A percentile compares a stretch with the other conserved stretches of the same genome.
Evolutionary conservation across 2,888 invertebrate genomes (phyloP).

Genomic region (Andricus quercusramuli): DNA sequence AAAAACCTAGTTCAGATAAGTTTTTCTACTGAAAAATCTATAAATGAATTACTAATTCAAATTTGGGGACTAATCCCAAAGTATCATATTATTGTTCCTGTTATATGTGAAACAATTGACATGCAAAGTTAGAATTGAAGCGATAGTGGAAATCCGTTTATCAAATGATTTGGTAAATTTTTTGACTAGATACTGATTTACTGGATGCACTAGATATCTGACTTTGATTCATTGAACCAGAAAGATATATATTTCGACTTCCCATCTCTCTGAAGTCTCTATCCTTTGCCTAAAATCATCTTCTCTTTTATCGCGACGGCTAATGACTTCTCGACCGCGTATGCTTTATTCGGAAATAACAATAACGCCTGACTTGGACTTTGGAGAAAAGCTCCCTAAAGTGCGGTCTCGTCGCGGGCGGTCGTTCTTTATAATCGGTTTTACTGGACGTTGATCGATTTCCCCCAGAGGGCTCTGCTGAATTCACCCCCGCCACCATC

Average conservation of each 20-base stretch:
- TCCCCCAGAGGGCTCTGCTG: slow-evolving; percentile 54
- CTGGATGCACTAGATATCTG: background rate
- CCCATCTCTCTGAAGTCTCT: background rate
- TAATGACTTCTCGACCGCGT: background rate
- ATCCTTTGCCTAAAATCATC: background rate
- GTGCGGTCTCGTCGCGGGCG: background rate
- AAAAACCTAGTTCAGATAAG: too few species aligned
- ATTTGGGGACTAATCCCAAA: too few species aligned
- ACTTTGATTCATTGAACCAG: background rate
- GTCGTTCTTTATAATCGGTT: slow-evolving; percentile 59
- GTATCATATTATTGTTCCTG: too few species aligned
- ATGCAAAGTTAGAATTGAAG: background rate
- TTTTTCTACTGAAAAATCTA: too few species aligned
- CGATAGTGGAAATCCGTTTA: background rate
- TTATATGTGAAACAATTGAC: too few species aligned
- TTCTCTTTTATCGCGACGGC: background rate
- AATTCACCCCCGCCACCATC: slow-evolving; percentile 9
- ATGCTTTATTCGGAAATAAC: background rate
- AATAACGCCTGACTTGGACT: slow-evolving; percentile 28
- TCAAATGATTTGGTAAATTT: background rate
- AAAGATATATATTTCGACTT: background rate
- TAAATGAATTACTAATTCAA: too few species aligned
- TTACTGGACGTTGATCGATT: slow-evolving; percentile 67
- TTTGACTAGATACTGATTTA: background rate
- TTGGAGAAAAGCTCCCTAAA: slow-evolving; percentile 19